Percentiles rank a stretch among this genome's conserved stretches.
Conservation (phyloP, 2,888 invertebrate genomes). For the Thereva unica region DNA sequence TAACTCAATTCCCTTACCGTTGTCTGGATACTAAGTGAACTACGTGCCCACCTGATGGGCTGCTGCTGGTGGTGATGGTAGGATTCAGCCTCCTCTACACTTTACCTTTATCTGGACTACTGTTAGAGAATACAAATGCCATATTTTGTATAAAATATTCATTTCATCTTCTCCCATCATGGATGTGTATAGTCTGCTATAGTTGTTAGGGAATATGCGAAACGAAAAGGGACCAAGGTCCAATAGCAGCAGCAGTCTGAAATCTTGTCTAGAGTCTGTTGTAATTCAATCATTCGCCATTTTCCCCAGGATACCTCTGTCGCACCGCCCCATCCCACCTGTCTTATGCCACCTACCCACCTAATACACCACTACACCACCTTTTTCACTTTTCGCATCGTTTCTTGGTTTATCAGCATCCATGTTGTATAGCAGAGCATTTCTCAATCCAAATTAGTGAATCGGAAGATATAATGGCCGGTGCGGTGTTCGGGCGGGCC, state of each 20-base stretch:
- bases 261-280: background rate
- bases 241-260: background rate
- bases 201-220: background rate
- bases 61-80: too few species aligned
- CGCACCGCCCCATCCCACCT: too few species aligned
- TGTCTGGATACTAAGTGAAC: background rate
- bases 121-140: constrained; percentile 37
- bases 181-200: background rate
- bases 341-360: too few species aligned
- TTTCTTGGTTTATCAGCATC: background rate
- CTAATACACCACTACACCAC: too few species aligned
- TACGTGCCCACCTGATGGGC: too few species aligned
- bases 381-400: too few species aligned
- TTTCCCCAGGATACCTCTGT: background rate
- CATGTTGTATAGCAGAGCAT: background rate
- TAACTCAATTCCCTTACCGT: constrained; percentile 21
- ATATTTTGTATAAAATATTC: constrained; percentile 40
- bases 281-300: constrained; percentile 25
- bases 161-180: constrained; percentile 28
- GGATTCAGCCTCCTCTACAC: too few species aligned
- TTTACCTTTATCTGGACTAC: background rate
- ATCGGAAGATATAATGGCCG: constrained; percentile 1
- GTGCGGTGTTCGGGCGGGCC: background rate
- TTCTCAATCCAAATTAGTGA: constrained; percentile 16
- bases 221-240: constrained; percentile 12